Evolutionary conservation across 1,140 invertebrate genomes (phyloP).

Genomic region (Calycopis cecrops): DNA sequence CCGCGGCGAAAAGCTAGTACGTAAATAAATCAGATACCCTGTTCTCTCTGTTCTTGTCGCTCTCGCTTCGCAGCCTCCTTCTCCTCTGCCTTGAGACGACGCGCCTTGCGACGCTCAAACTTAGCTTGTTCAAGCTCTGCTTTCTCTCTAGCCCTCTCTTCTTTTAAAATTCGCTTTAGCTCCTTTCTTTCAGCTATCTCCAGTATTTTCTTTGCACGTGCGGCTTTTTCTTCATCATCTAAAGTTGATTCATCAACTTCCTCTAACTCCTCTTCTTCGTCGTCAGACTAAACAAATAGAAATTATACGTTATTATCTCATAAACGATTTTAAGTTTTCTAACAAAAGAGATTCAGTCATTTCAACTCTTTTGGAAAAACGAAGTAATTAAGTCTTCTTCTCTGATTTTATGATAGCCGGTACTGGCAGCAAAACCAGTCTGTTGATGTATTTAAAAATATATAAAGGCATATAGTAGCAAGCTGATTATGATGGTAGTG

Average conservation of each 20-base stretch:
- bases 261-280: constrained; percentile 53
- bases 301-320: constrained; percentile 8
- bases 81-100: constrained; percentile 50
- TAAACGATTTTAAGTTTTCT: too few relatives aligned
- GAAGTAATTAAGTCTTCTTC: too few relatives aligned
- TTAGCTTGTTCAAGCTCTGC: constrained; percentile 46
- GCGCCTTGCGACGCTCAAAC: constrained; percentile 49
- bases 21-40: too few relatives aligned
- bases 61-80: constrained; percentile 43
- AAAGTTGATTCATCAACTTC: constrained; percentile 60
- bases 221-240: constrained; percentile 55
- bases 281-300: constrained; percentile 35
- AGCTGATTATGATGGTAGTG: too few relatives aligned
- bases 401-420: too few relatives aligned
- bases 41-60: constrained; percentile 47
- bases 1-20: too few relatives aligned
- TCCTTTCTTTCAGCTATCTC: constrained; percentile 38
- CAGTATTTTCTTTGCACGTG: constrained; percentile 37
- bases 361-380: too few relatives aligned
- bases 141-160: constrained; percentile 45
- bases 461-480: too few relatives aligned
- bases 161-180: constrained; percentile 36
- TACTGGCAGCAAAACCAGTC: too few relatives aligned
- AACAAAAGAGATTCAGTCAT: too few relatives aligned
- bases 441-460: too few relatives aligned